Evolutionary conservation across 2,888 invertebrate genomes (phyloP).

Genomic region (Agrilus biguttatus): DNA sequence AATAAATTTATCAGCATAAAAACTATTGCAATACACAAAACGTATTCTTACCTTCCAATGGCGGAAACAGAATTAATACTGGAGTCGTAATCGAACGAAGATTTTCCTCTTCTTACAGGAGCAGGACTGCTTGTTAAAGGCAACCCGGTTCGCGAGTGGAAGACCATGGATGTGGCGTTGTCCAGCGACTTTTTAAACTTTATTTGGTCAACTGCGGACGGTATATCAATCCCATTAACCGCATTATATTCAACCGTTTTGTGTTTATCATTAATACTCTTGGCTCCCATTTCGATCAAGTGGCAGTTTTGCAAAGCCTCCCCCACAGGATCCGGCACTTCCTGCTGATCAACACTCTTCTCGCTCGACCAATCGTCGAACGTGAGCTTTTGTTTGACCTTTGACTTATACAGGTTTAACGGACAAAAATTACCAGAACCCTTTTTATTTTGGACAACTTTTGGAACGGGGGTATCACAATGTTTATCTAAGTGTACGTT

Average conservation of each 20-base stretch:
- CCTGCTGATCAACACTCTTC: neutral
- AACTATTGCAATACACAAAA: no score
- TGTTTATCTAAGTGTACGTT: constrained; percentile 25
- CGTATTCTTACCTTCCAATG: constrained; percentile 53
- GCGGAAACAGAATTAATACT: constrained; percentile 63
- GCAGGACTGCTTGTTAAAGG: constrained; percentile 80
- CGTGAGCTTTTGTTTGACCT: constrained; percentile 21
- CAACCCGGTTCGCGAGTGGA: constrained; percentile 65
- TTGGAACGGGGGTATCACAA: constrained; percentile 28
- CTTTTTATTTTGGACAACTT: constrained; percentile 1
- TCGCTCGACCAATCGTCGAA: constrained; percentile 17
- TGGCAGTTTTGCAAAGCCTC: constrained; percentile 4
- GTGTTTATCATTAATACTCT: constrained; percentile 27
- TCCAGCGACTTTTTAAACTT: constrained; percentile 60
- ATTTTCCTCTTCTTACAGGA: constrained; percentile 60
- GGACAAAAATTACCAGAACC: constrained; percentile 2
- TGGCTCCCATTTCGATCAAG: constrained; percentile 17
- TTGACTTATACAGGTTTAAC: constrained; percentile 11
- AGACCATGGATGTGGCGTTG: constrained; percentile 70
- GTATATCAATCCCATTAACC: constrained; percentile 34
- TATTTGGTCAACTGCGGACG: constrained; percentile 56
- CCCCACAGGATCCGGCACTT: neutral
- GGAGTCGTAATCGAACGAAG: constrained; percentile 74
- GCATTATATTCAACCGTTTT: constrained; percentile 11
- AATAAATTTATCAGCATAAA: no score